Evolutionary conservation across 1,140 invertebrate species (phyloP), one percentile per base, ranked within the genome.

Genomic region (Steinernema khuongi): DNA sequence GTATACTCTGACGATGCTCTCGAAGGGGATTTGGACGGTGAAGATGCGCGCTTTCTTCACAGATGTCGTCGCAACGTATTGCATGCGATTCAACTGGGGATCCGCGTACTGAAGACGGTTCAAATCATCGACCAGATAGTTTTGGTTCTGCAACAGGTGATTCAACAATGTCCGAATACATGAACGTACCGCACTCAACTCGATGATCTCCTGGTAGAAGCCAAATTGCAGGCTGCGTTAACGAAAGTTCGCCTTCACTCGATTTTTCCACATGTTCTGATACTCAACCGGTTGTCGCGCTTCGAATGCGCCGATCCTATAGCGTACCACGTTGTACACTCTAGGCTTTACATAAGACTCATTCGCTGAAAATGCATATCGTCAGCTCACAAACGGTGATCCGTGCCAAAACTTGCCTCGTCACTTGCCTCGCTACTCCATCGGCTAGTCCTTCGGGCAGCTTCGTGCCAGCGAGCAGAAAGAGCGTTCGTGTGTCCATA

Each of bases 71-170:
- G 11, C 7, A 26, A 60, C 50, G 26, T 60, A 60, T 22, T 60
- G 50, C 4, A 60, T 14, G 14, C 7, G 14, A 26, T 60, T 60
- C 50, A 60, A 22, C 50, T 60, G 50, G 26, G 50, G 50, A 26
- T 60, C 50, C 2, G 50, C 50, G 19, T 60, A 60, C 50, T 60
- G 50, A n/a, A 41, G 36, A n/a, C 36, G 36, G 36, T 41, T 41
- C 7, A 41, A n/a, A 41, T n/a, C 36, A 11, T 41, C 36, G n/a
- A 11, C n/a, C 36, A n/a, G 36, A 41, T 7, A 7, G 36, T 41
- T 41, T n/a, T 41, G 7, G 7, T 41, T n/a, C 7, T 41, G 7
- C 7, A 41, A 7, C 36, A 11, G 36, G 36, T 11, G n/a, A 11
- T 11, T 41, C 7, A n/a, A 41, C n/a, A n/a, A 41, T n/a, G 36